Conservation (phyloP, 2,113 vertebrate genomes). For the Heteronetta atricapilla region DNA sequence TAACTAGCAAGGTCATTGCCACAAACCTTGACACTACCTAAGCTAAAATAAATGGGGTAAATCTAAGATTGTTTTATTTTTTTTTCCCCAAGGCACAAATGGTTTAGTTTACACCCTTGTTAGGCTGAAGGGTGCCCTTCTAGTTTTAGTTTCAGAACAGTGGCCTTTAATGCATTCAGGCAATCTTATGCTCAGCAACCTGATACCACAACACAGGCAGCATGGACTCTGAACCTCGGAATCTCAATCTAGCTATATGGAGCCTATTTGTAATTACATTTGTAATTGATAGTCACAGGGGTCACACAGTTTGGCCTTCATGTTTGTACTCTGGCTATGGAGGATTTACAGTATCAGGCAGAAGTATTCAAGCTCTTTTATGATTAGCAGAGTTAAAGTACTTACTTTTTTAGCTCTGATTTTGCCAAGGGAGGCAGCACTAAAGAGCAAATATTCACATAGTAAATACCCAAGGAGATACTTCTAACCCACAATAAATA, state of each 20-base stretch:
- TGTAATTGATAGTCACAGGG: accelerated
- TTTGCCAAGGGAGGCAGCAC: background rate
- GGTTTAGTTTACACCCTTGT: background rate
- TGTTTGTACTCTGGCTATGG: background rate
- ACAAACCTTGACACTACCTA: accelerated
- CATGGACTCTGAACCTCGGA: accelerated
- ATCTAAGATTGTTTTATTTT: no score
- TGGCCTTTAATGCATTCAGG: background rate
- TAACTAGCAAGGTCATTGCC: background rate
- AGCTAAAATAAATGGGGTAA: background rate
- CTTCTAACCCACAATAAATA: background rate
- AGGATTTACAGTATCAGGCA: background rate
- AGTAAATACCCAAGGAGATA: background rate
- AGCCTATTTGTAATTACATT: background rate
- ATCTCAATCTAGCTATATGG: background rate
- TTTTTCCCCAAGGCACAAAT: background rate
- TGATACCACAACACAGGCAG: background rate
- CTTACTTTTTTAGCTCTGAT: background rate
- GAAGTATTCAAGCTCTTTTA: background rate
- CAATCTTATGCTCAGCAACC: background rate
- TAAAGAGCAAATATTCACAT: background rate
- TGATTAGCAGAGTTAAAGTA: background rate
- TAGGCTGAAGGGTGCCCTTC: background rate
- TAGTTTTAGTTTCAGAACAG: background rate
- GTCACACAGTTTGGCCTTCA: background rate